Base-by-base conservation (phyloP, 2,888 invertebrate species). In the Temnothorax unifasciatus region DNA sequence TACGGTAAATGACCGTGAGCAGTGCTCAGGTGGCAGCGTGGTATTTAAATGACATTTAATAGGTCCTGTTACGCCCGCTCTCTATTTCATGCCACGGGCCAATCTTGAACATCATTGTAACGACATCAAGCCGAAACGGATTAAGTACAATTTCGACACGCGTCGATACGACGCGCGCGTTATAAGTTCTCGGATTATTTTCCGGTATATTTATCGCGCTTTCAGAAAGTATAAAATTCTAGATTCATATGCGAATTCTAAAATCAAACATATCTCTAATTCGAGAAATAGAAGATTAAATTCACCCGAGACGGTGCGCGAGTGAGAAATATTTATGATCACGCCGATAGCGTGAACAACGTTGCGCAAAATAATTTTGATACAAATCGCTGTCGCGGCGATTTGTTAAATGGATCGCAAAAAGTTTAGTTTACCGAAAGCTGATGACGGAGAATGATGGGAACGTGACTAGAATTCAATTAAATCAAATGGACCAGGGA, bases 391-490 rank as follows among this genome's bases (percentile, higher is more conserved):
- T 18, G 44, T 44, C 64, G 50, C 41, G 41, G 41, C 61, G 85
- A 83, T 69, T 52, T 66, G 69, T 34, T 73, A 79, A 83, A 61
- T 57, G 57, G 63, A 64, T 86, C 52, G 69, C 9, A 29, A 61
- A 63, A 59, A 50, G 76, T 69, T 90, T 84, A 81, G 83, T 87
- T 85, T 77, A 73, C 21, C 64, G 82, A 82, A 83, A 73, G 82
- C 63, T 66, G 64, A 85, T 61, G 69, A 47, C 59, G 82, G 77
- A 75, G 82, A 66, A 85, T 59, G 69, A 54, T 59, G 79, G 54
- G 59, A 82, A 66, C 85, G 77, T 73, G 64, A 77, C 66, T 54
- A 59, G 83, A 73, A 90, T 89, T 89, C 84, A 87, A 89, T 90
- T 89, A 90, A 85, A 87, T 85, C 54, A 82, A 87, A 86, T 74